Evolutionary conservation across 2,888 invertebrate genomes (phyloP).

Genomic region (Agrochola lychnidis): DNA sequence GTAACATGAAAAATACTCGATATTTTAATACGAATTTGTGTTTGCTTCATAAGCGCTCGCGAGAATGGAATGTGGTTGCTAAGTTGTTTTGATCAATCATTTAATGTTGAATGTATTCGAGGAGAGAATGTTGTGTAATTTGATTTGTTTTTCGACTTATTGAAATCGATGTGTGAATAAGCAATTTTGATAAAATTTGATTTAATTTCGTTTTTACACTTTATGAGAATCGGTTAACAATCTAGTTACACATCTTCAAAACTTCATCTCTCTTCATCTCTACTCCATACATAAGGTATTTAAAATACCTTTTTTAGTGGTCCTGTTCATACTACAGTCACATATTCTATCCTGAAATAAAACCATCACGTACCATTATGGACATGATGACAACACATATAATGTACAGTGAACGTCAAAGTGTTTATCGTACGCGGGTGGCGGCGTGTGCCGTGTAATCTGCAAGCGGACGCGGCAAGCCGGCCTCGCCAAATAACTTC

Average conservation of each 20-base stretch:
- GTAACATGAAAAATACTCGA: slow-evolving; percentile 60
- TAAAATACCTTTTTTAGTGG: too few relatives aligned
- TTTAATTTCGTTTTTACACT: not conserved
- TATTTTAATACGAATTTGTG: slow-evolving; percentile 57
- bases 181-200: not conserved
- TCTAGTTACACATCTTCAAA: too few relatives aligned
- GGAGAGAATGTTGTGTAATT: not conserved
- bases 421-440: slow-evolving; percentile 61
- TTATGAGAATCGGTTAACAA: not conserved
- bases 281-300: too few relatives aligned
- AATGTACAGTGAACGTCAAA: slow-evolving; percentile 37
- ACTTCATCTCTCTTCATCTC: too few relatives aligned
- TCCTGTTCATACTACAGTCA: not conserved
- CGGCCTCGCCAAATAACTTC: slow-evolving; percentile 83
- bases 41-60: slow-evolving; percentile 41
- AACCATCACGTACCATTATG: not conserved
- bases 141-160: not conserved
- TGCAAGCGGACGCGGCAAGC: slow-evolving; percentile 73
- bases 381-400: slow-evolving; percentile 6
- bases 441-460: slow-evolving; percentile 73
- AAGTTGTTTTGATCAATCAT: slow-evolving; percentile 34
- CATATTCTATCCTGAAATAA: not conserved
- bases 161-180: not conserved
- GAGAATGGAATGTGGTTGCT: slow-evolving; percentile 29
- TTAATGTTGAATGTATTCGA: slow-evolving; percentile 9